Evolutionary conservation across 2,888 invertebrate species (phyloP).

Genomic region (Hedychridium roseum): DNA sequence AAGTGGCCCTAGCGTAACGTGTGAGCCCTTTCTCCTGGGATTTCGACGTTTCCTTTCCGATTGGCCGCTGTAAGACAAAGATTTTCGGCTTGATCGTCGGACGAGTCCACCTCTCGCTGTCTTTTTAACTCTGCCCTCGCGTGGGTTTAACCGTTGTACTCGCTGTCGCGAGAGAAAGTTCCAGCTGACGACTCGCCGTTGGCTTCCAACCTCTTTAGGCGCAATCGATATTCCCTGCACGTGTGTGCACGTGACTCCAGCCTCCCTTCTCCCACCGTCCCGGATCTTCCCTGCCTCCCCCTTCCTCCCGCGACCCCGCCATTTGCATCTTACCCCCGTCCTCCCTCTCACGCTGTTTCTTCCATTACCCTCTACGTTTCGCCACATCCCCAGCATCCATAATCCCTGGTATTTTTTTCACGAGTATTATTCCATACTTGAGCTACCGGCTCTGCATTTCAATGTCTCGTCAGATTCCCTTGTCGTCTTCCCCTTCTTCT

Average conservation of each 20-base stretch:
- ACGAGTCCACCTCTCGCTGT: no score
- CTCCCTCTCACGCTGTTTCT: background rate
- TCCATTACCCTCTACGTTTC: background rate
- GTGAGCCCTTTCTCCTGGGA: slow-evolving; percentile 18
- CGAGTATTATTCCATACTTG: no score
- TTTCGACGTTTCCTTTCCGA: no score
- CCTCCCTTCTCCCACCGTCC: background rate
- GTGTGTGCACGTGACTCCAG: slow-evolving; percentile 27
- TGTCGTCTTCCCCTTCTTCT: slow-evolving; percentile 1
- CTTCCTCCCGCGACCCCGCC: background rate
- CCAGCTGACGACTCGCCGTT: slow-evolving; percentile 18
- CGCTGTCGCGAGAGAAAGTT: slow-evolving; percentile 13
- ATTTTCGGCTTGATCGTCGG: no score
- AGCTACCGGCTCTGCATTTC: no score
- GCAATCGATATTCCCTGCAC: slow-evolving; percentile 46
- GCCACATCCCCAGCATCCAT: background rate
- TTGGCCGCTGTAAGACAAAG: no score
- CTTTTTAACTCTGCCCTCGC: no score
- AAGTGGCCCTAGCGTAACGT: slow-evolving; percentile 14
- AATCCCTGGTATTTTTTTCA: background rate
- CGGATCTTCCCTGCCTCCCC: slow-evolving; percentile 7
- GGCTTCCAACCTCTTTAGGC: slow-evolving; percentile 38
- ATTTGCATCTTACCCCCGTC: background rate
- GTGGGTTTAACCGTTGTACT: no score
- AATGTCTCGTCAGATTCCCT: no score